Evolutionary conservation across 2,888 invertebrate species (phyloP), one percentile per base, ranked within the genome.

Genomic region (Lochmaea capreae): DNA sequence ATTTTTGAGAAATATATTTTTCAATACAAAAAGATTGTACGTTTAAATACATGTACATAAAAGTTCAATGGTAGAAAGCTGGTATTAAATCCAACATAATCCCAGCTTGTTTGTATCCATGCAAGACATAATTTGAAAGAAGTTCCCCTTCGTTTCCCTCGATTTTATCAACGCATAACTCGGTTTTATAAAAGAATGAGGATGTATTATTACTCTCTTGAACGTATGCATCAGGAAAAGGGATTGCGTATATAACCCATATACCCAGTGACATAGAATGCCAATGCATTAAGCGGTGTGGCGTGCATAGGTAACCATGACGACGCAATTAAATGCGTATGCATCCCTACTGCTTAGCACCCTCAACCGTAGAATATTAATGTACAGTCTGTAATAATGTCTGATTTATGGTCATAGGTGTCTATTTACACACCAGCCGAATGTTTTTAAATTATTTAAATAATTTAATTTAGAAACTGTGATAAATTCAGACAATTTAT

Each of bases 201-300:
- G 74, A 71, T 62, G 71, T 54, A 71, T 76, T 68, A 71, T 74
- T 65, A 72, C 63, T 63, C 76, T 77, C 77, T 72, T 74, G 72
- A 77, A 69, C 70, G 67, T 67, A 69, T 72, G 65, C 70, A 73
- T 63, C 72, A 62, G 68, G 67, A 70, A 72, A 74, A 74, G 67
- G 76, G 75, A 73, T 73, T 73, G 75, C 72, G 72, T 72, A 43
- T 74, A 73, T 79, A 83, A 83, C 84, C 84, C 81, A 84, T 81
- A 85, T 85, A 85, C 85, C 85, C 79, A 85, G 81, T 85, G 84
- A 85, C 85, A 85, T 82, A 85, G 80, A 85, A 80, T 81, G 79
- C 79, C 80, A 79, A 67, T 80, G 79, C 80, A 81, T 77, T 77
- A 63, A 39, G 43, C n/a, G 62, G 62, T 63, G 62, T 42, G 42